Evolutionary conservation across 2,888 invertebrate genomes (phyloP), one percentile per base, ranked within the genome.

Genomic region (Caenorhabditis plicata): DNA sequence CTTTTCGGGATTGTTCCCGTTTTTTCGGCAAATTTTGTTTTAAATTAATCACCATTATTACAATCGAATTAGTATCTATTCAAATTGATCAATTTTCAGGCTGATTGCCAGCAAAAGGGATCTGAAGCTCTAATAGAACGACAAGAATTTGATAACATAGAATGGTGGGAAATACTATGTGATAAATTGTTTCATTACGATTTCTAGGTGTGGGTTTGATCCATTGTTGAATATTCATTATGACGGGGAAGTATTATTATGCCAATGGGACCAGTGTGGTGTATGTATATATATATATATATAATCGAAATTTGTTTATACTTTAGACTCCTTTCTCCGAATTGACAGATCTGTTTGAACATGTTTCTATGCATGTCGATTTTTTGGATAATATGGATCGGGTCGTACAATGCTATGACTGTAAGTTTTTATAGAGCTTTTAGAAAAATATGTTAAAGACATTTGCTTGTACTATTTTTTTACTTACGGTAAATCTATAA

Each of bases 261-360:
- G 75, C 36, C 60, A 56, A 19, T 74, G 72, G 72, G 50, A 68
- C 19, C 25, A 43, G 8, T 75, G 75, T 48, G 49, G 43, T 27
- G 68, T 71, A 27, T 42, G 51, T 17, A 20, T 19, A 8, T 9
- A 33, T 15, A 9, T 15, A 33, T 33, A 15, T 33, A 8, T 11
- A n/a, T 36, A 23, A 5, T 39, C 5, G 20, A 25, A 39, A 39
- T 17, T 29, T 32, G 41, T 5, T 33, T 50, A 38, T 7, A 25
- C 26, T 41, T 46, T 31, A 69, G 67, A 17, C 20, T n/a, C 44
- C 45, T 3, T 73, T 69, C 43, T 31, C 40, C 5, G 62, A 67
- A 17, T 42, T 73, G 11, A 48, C 51, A 4, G 53, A 62, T 13
- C 55, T 66, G 20, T 52, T 69, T 15, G 58, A 61, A 17, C 74